These are phyloP conservation scores for Bradypodion ventrale DNA, from an alignment of 2,797 vertebrate genomes.

Conservation along the genomic window DNA sequence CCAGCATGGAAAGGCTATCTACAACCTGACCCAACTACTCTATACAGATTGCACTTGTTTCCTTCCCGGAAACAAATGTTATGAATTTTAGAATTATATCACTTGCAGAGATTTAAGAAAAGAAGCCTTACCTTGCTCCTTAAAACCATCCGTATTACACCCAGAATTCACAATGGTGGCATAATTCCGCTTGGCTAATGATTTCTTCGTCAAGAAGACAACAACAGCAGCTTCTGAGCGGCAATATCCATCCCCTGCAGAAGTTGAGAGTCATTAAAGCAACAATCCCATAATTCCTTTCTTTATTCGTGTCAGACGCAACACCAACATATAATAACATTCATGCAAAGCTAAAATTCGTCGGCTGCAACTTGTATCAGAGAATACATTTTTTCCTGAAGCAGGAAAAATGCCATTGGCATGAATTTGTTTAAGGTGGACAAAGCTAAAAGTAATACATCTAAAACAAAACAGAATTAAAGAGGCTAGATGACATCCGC, in stretches of 20 bases:
- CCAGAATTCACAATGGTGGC: constrained; percentile 91
- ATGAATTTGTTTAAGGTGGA: too few relatives aligned
- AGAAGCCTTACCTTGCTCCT: constrained; percentile 88
- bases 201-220: constrained; percentile 86
- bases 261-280: constrained; percentile 24
- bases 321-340: too few relatives aligned
- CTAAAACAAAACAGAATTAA: too few relatives aligned
- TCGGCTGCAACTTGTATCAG: too few relatives aligned
- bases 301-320: too few relatives aligned
- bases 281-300: not conserved
- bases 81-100: not conserved
- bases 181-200: constrained; percentile 88
- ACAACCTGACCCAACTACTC: not conserved
- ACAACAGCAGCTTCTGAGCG: constrained; percentile 91
- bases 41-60: not conserved
- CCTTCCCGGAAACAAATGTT: not conserved
- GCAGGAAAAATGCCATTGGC: too few relatives aligned
- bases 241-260: constrained; percentile 91
- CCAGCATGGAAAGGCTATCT: not conserved
- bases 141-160: constrained; percentile 94
- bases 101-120: not conserved
- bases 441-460: too few relatives aligned
- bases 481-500: too few relatives aligned
- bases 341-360: too few relatives aligned
- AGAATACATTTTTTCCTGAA: too few relatives aligned